Evolutionary conservation across 2,797 vertebrate genomes (phyloP).

Genomic region (Cyclopterus lumpus): DNA sequence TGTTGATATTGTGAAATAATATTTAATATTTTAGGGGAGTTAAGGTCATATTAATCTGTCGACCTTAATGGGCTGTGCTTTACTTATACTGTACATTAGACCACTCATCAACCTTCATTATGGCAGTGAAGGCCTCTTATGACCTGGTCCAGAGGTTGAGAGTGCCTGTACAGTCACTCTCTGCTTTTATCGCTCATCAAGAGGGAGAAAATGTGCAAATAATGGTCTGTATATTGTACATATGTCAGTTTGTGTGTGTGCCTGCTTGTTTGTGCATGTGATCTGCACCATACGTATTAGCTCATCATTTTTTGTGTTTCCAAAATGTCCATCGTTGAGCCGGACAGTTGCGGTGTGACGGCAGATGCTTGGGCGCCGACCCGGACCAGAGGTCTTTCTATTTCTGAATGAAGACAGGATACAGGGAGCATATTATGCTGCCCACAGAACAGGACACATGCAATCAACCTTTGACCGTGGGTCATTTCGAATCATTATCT

Average conservation of each 20-base stretch:
- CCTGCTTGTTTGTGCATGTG: background rate
- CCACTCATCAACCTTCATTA: conserved; percentile 37
- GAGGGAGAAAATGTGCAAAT: background rate
- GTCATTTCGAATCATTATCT: conserved; percentile 74
- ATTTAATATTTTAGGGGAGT: conserved; percentile 42
- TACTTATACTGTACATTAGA: conserved; percentile 18
- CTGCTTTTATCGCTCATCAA: background rate
- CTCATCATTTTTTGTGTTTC: conserved; percentile 29
- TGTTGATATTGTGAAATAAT: conserved; percentile 44
- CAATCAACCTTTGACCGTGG: conserved; percentile 62
- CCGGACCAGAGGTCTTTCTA: conserved; percentile 44
- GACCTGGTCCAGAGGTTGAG: conserved; percentile 7
- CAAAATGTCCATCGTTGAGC: conserved; percentile 4
- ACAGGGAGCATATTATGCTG: conserved; percentile 40
- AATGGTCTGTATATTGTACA: background rate
- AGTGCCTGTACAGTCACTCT: conserved; percentile 14
- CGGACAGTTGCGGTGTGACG: conserved; percentile 22
- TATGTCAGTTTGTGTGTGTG: background rate
- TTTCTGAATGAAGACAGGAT: conserved; percentile 54
- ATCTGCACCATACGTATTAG: conserved; percentile 1
- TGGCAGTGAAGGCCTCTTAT: conserved; percentile 20
- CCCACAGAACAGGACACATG: conserved; percentile 56
- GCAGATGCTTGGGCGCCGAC: conserved; percentile 20
- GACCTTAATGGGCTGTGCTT: conserved; percentile 23
- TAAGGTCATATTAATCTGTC: conserved; percentile 45